Evolutionary conservation across 2,888 invertebrate genomes (phyloP).

Genomic region (Eupithecia subfuscata): DNA sequence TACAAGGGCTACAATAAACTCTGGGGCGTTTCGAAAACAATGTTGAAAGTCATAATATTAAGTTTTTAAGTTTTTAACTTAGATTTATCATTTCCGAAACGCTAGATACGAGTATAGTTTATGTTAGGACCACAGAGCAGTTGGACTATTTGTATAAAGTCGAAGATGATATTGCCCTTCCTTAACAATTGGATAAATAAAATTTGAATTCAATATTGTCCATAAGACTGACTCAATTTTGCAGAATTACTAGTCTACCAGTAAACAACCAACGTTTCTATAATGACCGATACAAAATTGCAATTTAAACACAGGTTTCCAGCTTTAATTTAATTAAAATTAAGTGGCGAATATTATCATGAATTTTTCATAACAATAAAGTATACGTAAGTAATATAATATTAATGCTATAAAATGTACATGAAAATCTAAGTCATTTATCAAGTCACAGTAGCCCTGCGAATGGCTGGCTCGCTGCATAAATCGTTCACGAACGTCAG

Average conservation of each 20-base stretch:
- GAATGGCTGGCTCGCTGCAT: neutral
- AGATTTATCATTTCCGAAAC: neutral
- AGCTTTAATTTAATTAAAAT: constrained; percentile 30
- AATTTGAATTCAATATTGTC: too few relatives aligned
- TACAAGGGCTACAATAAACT: neutral
- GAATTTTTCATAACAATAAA: constrained; percentile 30
- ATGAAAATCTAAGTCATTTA: constrained; percentile 30
- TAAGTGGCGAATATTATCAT: constrained; percentile 28
- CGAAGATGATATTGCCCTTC: too few relatives aligned
- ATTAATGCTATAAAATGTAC: constrained; percentile 35
- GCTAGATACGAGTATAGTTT: too few relatives aligned
- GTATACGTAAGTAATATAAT: constrained; percentile 29
- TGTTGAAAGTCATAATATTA: neutral
- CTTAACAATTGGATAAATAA: too few relatives aligned
- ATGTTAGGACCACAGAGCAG: too few relatives aligned
- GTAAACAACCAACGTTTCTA: neutral
- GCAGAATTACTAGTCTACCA: neutral
- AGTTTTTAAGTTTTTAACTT: neutral
- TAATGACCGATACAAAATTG: neutral
- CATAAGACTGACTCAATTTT: neutral
- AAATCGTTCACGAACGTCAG: neutral
- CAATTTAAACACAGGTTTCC: constrained; percentile 13
- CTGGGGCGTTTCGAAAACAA: neutral
- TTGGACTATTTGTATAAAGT: too few relatives aligned
- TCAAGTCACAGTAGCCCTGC: constrained; percentile 28